Evolutionary conservation across 2,888 invertebrate genomes (phyloP).

Genomic region (Ellobium chinense): DNA sequence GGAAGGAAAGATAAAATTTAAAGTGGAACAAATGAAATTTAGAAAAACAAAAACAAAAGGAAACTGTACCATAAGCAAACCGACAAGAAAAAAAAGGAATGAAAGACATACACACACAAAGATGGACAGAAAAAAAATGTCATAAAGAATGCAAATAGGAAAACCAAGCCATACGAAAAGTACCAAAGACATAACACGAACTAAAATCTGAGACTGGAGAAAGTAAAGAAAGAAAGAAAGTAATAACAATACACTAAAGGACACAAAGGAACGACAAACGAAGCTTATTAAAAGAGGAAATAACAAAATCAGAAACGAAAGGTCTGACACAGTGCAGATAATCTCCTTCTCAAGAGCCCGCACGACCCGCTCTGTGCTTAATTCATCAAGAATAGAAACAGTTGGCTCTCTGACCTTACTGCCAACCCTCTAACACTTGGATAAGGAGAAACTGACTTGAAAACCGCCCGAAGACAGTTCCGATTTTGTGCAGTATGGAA

Average conservation of each 20-base stretch:
- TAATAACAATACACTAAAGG: background rate
- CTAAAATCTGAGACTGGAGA: background rate
- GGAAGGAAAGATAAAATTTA: background rate
- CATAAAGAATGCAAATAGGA: background rate
- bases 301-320: background rate
- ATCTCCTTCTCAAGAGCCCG: too few relatives aligned
- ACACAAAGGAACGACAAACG: background rate
- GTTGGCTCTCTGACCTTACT: too few relatives aligned
- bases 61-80: too few relatives aligned
- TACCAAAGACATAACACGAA: background rate
- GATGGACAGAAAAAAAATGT: constrained; percentile 25
- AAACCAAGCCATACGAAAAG: background rate
- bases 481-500: too few relatives aligned
- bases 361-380: too few relatives aligned
- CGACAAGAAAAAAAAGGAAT: constrained; percentile 29
- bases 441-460: too few relatives aligned
- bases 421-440: too few relatives aligned
- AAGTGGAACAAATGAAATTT: background rate
- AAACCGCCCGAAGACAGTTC: too few relatives aligned
- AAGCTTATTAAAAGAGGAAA: background rate
- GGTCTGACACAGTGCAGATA: too few relatives aligned
- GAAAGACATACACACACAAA: constrained; percentile 28
- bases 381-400: too few relatives aligned
- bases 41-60: background rate
- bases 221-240: background rate